These are phyloP conservation scores for Nebria salina DNA, from an alignment of 2,888 invertebrate species.

Conservation along the genomic window DNA sequence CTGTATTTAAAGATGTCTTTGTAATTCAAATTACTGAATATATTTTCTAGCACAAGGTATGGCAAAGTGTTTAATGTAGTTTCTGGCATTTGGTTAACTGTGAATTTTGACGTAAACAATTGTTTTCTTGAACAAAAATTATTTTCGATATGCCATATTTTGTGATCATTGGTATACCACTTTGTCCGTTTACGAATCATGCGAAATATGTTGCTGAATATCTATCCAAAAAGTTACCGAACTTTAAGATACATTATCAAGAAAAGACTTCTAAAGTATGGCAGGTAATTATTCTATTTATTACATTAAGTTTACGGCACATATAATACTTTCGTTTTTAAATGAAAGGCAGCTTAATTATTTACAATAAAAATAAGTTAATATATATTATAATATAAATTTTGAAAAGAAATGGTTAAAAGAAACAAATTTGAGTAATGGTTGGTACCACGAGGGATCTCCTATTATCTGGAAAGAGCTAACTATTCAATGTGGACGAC, in stretches of 20 bases:
- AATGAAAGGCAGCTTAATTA: too few relatives aligned
- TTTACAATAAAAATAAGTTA: too few relatives aligned
- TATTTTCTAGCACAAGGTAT: slow-evolving; percentile 24
- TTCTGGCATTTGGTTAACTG: slow-evolving; percentile 29
- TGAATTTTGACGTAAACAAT: slow-evolving; percentile 14
- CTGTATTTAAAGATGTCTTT: slow-evolving; percentile 30
- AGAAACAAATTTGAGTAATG: slow-evolving; percentile 64
- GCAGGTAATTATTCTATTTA: slow-evolving; percentile 60
- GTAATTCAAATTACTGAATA: slow-evolving; percentile 29
- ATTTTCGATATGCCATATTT: slow-evolving; percentile 60
- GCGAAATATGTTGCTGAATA: slow-evolving; percentile 67
- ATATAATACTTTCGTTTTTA: too few relatives aligned
- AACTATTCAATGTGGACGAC: slow-evolving; percentile 65
- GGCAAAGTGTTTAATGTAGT: slow-evolving; percentile 24
- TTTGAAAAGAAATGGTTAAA: slow-evolving; percentile 63
- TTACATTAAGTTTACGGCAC: not conserved
- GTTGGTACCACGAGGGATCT: slow-evolving; percentile 67
- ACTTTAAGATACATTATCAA: slow-evolving; percentile 66
- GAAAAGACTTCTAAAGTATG: slow-evolving; percentile 65
- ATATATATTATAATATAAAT: too few relatives aligned
- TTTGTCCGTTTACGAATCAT: slow-evolving; percentile 66
- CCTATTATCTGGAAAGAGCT: slow-evolving; percentile 73
- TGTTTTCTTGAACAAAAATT: not conserved
- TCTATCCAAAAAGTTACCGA: slow-evolving; percentile 66
- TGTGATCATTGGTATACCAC: slow-evolving; percentile 67